phyloP scores from a whole-genome alignment of 1,140 invertebrate genomes.

The Bicyclus anynana region DNA sequence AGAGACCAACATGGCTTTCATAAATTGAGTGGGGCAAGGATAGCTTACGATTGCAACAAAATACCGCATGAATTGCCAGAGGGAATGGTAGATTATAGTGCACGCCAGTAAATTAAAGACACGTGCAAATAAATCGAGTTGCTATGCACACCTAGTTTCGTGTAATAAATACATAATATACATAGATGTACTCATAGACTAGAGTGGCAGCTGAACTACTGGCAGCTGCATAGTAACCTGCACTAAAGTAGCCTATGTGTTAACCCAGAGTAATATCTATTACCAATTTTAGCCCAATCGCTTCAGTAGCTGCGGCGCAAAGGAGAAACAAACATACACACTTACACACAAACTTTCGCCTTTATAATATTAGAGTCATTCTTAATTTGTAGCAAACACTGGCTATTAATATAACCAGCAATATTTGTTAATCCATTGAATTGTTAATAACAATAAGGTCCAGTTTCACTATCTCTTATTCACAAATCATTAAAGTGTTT shows the following conservation, averaged over 20 bases:
- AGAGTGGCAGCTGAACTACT: constrained; percentile 4
- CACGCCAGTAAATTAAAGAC: constrained; percentile 17
- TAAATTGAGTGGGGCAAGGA: constrained; percentile 21
- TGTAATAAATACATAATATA: constrained; percentile 11
- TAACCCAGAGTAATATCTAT: too few species aligned
- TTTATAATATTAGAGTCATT: not conserved
- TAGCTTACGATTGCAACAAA: constrained; percentile 22
- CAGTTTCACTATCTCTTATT: too few species aligned
- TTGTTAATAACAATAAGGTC: too few species aligned
- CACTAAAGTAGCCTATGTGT: not conserved
- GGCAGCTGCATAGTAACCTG: constrained; percentile 5
- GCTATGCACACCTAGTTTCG: constrained; percentile 11
- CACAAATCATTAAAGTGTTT: too few species aligned
- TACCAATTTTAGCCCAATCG: too few species aligned
- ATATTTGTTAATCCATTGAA: too few species aligned
- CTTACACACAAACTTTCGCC: too few species aligned
- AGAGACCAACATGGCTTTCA: constrained; percentile 12
- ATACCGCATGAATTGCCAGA: constrained; percentile 16
- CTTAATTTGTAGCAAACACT: not conserved
- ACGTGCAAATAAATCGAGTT: constrained; percentile 16
- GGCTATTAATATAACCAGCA: too few species aligned
- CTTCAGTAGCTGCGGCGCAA: too few species aligned
- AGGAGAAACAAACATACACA: too few species aligned
- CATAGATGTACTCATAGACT: too few species aligned
- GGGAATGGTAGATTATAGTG: constrained; percentile 17